phyloP scores from a whole-genome alignment of 1,140 invertebrate genomes.

The Drosophila auraria region DNA sequence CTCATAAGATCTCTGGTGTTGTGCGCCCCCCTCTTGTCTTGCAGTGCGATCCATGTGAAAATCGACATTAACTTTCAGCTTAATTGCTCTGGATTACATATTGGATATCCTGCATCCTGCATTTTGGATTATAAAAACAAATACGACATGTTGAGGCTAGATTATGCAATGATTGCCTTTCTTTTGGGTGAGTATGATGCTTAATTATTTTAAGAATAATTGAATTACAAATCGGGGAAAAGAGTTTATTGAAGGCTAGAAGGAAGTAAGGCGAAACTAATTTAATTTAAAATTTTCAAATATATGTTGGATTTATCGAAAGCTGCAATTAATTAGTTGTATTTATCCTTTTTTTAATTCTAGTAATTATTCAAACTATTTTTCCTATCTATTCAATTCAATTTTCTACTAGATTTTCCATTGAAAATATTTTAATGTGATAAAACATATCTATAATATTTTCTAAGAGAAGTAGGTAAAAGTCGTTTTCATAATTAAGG shows the following conservation, averaged over 20 bases:
- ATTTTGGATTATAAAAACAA: constrained; percentile 55
- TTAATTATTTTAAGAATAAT: not conserved
- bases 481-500: too few species aligned
- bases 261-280: not conserved
- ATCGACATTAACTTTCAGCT: constrained; percentile 58
- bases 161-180: constrained; percentile 60
- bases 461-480: too few species aligned
- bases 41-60: constrained; percentile 79
- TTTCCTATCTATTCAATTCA: too few species aligned
- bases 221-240: not conserved
- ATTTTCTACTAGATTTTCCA: too few species aligned
- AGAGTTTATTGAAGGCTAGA: too few species aligned
- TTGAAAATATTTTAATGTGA: too few species aligned
- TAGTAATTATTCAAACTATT: too few species aligned
- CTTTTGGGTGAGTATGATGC: constrained; percentile 60
- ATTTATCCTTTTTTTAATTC: too few species aligned
- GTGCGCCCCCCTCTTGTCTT: constrained; percentile 58
- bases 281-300: too few species aligned
- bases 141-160: constrained; percentile 54
- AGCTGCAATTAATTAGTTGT: too few species aligned
- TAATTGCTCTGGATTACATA: constrained; percentile 74
- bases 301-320: too few species aligned
- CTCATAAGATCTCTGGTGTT: constrained; percentile 68
- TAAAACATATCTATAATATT: too few species aligned
- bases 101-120: constrained; percentile 54